phyloP scores from a whole-genome alignment of 1,140 invertebrate species.

The Pemphigus obesinymphae region DNA sequence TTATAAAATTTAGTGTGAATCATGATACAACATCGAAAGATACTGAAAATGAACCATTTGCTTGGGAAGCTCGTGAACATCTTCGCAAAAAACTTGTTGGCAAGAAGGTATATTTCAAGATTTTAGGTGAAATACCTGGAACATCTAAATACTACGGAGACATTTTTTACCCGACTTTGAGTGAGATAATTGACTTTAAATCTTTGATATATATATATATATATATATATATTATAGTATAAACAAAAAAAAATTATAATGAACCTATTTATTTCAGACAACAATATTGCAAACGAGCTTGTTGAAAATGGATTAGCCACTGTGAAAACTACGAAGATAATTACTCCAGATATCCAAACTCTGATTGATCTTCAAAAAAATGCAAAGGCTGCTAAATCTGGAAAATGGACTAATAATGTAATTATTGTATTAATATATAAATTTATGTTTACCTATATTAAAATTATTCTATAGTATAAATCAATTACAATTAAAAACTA shows the following conservation, averaged over 20 bases:
- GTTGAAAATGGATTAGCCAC: constrained; percentile 82
- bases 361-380: constrained; percentile 84
- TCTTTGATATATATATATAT: constrained; percentile 53
- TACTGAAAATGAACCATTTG: constrained; percentile 86
- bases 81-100: constrained; percentile 87
- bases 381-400: constrained; percentile 80
- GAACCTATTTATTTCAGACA: constrained; percentile 56
- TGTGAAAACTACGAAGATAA: constrained; percentile 71
- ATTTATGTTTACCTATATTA: too few species aligned
- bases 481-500: too few species aligned
- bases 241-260: constrained; percentile 57
- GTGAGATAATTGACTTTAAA: constrained; percentile 4
- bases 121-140: not conserved
- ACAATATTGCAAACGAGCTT: constrained; percentile 82
- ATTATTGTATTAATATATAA: not conserved
- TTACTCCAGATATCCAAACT: constrained; percentile 60
- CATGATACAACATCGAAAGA: constrained; percentile 56
- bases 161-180: constrained; percentile 28
- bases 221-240: too few species aligned
- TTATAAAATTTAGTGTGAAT: constrained; percentile 42
- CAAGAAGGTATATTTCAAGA: constrained; percentile 74
- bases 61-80: constrained; percentile 94
- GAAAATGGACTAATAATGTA: constrained; percentile 76
- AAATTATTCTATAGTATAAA: too few species aligned
- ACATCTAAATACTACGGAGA: constrained; percentile 8